phyloP scores from a whole-genome alignment of 2,797 vertebrate species.

The Sebastolobus alascanus region DNA sequence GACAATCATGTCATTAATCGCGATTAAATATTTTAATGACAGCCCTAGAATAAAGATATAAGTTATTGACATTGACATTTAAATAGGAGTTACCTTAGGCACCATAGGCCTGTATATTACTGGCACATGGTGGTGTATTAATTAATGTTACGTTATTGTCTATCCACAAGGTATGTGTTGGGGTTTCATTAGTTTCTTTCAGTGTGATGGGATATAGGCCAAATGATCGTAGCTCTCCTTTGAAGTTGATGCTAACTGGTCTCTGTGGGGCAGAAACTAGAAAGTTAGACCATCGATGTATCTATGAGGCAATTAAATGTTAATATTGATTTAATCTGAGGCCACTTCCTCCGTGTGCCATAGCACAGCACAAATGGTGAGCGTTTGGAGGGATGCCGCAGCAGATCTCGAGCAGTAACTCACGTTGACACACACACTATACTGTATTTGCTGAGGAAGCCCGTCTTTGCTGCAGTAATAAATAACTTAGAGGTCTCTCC shows the following conservation, averaged over 20 bases:
- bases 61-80: background rate
- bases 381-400: conserved; percentile 44
- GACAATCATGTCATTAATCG: too few relatives aligned
- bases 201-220: background rate
- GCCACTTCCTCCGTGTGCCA: background rate
- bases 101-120: background rate
- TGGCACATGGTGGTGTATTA: background rate
- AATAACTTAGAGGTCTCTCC: conserved; percentile 83
- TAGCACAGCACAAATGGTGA: conserved; percentile 12
- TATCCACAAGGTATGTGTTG: background rate
- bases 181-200: conserved; percentile 6
- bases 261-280: conserved; percentile 18
- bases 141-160: background rate
- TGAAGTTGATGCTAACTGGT: conserved; percentile 18
- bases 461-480: conserved; percentile 83
- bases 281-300: conserved; percentile 12
- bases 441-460: conserved; percentile 72
- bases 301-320: conserved; percentile 37
- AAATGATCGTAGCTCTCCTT: conserved; percentile 12
- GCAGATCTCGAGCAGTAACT: conserved; percentile 50
- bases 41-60: background rate
- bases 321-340: conserved; percentile 36
- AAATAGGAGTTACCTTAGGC: background rate
- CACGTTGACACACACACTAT: conserved; percentile 39
- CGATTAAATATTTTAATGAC: too few relatives aligned